Conservation (phyloP, 2,797 vertebrate genomes). For the Mormyrops attenuatus region DNA sequence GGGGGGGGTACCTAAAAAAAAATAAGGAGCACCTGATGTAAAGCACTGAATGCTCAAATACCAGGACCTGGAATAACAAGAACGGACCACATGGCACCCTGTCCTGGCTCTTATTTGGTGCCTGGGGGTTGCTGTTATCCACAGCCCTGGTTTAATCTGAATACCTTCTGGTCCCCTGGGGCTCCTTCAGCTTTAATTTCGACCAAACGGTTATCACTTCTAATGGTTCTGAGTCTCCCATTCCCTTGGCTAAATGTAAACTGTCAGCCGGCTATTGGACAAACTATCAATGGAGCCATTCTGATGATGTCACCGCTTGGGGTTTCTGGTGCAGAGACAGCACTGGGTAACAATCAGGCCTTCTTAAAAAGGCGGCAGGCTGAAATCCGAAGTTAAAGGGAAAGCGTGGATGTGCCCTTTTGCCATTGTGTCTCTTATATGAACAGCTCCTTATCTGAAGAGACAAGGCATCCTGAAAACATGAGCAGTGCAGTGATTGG, state of each 20-base stretch:
- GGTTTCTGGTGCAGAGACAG: not conserved
- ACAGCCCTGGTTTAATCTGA: conserved; percentile 3
- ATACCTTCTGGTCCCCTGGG: not conserved
- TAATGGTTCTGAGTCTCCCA: conserved; percentile 1
- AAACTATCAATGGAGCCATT: not conserved
- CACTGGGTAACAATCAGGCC: not conserved
- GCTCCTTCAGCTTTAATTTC: conserved; percentile 1
- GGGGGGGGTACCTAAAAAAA: not conserved
- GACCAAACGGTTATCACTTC: not conserved
- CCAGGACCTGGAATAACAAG: not conserved
- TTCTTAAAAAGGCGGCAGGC: not conserved
- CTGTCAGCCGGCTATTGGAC: not conserved
- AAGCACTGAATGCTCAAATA: not conserved
- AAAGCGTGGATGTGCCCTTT: not conserved
- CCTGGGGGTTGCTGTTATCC: not conserved
- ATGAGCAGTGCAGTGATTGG: not conserved
- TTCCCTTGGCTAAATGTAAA: not conserved
- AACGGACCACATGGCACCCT: not conserved
- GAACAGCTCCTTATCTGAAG: not conserved
- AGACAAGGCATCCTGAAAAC: not conserved
- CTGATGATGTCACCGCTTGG: not conserved
- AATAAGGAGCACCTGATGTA: not conserved
- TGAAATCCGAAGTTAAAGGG: not conserved
- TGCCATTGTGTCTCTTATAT: not conserved
- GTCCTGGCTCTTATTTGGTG: not conserved